Conservation (phyloP, 2,888 invertebrate genomes). For the Diogma glabrata region DNA sequence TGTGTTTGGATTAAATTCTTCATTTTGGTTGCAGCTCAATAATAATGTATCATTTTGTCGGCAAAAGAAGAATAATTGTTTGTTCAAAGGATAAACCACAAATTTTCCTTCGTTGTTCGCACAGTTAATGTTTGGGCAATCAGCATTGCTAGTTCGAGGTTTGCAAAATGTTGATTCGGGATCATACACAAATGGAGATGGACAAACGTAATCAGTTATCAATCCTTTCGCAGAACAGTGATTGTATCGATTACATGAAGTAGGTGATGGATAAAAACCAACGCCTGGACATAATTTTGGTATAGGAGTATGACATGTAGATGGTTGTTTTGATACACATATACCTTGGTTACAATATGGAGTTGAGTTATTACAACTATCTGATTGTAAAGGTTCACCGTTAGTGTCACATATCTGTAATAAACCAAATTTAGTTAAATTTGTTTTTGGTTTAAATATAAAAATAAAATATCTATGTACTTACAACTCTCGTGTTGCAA, state of each 20-base stretch:
- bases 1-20: not conserved
- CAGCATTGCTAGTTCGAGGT: not conserved
- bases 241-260: not conserved
- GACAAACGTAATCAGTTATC: not conserved
- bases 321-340: slow-evolving; percentile 1
- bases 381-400: not conserved
- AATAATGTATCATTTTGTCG: not conserved
- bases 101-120: not conserved
- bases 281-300: not conserved
- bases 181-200: not conserved
- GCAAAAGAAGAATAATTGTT: not conserved
- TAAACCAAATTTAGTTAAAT: not conserved
- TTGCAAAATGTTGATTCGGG: not conserved
- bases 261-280: not conserved
- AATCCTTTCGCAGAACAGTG: not conserved
- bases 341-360: not conserved
- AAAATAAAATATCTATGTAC: not conserved
- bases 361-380: not conserved
- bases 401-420: slow-evolving; percentile 1
- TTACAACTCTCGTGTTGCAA: not conserved
- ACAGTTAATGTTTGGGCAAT: not conserved
- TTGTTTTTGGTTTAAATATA: too few relatives aligned
- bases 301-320: not conserved
- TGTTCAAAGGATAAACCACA: not conserved
- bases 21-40: not conserved